A percentile compares a stretch with the other conserved stretches of the same genome.
Evolutionary conservation across 2,888 invertebrate genomes (phyloP).

Genomic region (Cheilosia pagana): DNA sequence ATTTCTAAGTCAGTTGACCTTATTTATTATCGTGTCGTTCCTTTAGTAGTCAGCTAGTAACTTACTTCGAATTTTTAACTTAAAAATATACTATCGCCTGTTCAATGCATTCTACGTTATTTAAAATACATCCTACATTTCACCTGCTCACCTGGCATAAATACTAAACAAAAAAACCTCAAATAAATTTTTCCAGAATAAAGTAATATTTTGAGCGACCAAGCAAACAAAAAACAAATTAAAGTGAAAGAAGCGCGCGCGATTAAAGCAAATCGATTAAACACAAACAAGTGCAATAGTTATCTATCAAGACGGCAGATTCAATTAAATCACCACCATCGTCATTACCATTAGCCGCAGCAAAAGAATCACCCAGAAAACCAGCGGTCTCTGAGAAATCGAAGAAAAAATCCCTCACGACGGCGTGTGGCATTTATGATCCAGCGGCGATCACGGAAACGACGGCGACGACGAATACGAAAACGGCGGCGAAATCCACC

Average conservation of each 20-base stretch:
- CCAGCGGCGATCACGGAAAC: constrained; percentile 75
- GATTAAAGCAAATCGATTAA: constrained; percentile 2
- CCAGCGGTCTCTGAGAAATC: constrained; percentile 63
- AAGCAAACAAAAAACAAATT: constrained; percentile 46
- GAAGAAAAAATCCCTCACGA: constrained; percentile 76
- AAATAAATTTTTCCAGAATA: constrained; percentile 33
- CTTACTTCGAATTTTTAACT: not conserved
- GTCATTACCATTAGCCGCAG: constrained; percentile 65
- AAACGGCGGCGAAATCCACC: constrained; percentile 69
- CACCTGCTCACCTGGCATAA: not conserved
- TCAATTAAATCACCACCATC: constrained; percentile 68
- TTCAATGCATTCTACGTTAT: not conserved
- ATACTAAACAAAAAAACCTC: not conserved
- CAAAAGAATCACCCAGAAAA: constrained; percentile 41
- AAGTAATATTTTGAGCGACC: constrained; percentile 21
- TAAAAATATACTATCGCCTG: not conserved
- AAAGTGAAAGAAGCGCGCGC: constrained; percentile 29
- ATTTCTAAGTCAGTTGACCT: no score
- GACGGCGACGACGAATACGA: constrained; percentile 73
- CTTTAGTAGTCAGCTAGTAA: no score
- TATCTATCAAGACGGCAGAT: constrained; percentile 67
- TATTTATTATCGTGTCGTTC: no score
- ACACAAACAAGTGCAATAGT: constrained; percentile 21
- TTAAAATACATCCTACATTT: not conserved
- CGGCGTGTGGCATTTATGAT: constrained; percentile 77